These are phyloP conservation scores for Malurus splendens DNA, from an alignment of 2,797 vertebrate species.

Conservation along the genomic window DNA sequence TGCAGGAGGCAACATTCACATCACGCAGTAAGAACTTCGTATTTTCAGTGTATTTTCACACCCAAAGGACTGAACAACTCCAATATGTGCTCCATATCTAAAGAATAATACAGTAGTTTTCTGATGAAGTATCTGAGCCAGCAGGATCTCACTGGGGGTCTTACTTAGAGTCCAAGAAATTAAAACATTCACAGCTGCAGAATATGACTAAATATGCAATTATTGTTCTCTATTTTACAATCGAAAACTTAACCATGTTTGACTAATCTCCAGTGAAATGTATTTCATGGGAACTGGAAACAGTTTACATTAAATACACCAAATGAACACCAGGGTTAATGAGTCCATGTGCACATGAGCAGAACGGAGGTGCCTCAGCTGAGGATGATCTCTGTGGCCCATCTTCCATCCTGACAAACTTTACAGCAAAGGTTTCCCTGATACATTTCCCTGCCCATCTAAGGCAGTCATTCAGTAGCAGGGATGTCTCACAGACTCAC, in stretches of 20 bases:
- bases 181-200: not conserved
- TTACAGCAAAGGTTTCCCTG: not conserved
- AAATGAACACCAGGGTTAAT: not conserved
- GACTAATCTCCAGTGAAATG: not conserved
- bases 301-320: not conserved
- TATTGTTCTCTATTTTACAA: not conserved
- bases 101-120: not conserved
- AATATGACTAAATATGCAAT: not conserved
- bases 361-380: not conserved
- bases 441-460: not conserved
- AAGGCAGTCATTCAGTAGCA: not conserved
- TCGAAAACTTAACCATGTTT: not conserved
- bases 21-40: fast-evolving
- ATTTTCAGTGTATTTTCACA: not conserved
- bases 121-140: not conserved
- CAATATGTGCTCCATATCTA: not conserved
- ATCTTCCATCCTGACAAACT: not conserved
- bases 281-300: not conserved
- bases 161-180: not conserved
- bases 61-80: not conserved
- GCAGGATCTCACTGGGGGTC: not conserved
- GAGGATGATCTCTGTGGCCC: not conserved
- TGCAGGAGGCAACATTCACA: not conserved
- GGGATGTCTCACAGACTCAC: not conserved
- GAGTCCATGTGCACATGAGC: not conserved